Percentiles rank a stretch among this genome's conserved stretches.
Evolutionary conservation across 2,888 invertebrate species (phyloP).

Genomic region (Uropetala carovei): DNA sequence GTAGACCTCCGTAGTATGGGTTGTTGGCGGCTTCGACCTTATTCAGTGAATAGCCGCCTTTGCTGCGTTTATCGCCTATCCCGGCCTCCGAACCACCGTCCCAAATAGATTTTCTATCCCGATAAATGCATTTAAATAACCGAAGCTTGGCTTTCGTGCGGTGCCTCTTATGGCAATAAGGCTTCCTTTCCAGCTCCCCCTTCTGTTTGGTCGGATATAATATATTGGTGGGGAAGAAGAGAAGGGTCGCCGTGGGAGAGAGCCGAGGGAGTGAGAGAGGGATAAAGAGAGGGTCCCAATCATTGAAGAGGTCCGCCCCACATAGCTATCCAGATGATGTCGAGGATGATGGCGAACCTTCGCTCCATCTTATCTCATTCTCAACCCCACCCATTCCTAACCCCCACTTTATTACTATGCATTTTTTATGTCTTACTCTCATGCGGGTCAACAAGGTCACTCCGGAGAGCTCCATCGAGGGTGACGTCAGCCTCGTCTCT

Average conservation of each 20-base stretch:
- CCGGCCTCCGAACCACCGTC: neutral
- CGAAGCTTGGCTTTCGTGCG: constrained; percentile 4
- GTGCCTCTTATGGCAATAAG: neutral
- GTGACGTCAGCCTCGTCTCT: neutral
- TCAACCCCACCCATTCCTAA: neutral
- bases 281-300: neutral
- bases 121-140: neutral
- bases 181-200: neutral
- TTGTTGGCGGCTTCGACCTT: neutral
- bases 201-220: neutral
- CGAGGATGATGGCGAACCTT: neutral
- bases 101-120: constrained; percentile 2
- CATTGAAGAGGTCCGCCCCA: constrained; percentile 4
- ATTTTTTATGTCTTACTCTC: constrained; percentile 46
- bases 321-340: constrained; percentile 11
- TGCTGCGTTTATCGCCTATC: constrained; percentile 1
- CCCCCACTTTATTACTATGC: constrained; percentile 14
- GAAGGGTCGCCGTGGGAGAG: neutral
- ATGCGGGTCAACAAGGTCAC: constrained; percentile 60
- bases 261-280: no score
- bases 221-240: neutral
- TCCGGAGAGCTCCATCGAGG: neutral
- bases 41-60: neutral
- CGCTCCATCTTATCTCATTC: neutral
- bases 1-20: neutral